Base-by-base conservation (phyloP, 1,140 invertebrate genomes). In the Drosophila sp. region DNA sequence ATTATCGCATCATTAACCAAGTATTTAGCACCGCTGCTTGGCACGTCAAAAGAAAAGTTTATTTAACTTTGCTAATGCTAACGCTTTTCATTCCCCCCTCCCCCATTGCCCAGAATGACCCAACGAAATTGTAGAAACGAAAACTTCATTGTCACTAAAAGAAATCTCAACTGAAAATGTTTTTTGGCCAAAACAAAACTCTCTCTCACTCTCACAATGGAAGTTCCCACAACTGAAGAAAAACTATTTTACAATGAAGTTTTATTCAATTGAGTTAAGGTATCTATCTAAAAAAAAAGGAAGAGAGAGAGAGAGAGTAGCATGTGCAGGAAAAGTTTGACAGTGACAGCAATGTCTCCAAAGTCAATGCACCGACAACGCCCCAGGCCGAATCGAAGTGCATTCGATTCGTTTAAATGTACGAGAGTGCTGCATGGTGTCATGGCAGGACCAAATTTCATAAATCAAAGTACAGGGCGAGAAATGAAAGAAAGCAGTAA, bases 141-240 rank as follows among this genome's bases (percentile, higher is more conserved):
- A 79, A 82, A 82, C 79, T 72, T 76, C 66, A 82, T 82, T 86
- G 82, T 81, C 79, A 79, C 74, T 77, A 70, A 23, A 65, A 54
- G 27, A 72, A 70, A 81, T 70, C 57, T 69, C 64, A 76, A 68
- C 72, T 70, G 60, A 72, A 55, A 87, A 73, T 69, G 65, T 70
- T 87, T 82, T 79, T 62, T 60, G 74, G 47, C 47, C 6, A 29
- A 27, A 55, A 55, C 47, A 54, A 50, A 65, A 65, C 50, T 61
- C 10, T 11, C 17, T 17, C 17, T n/a, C n/a, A n/a, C n/a, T 38
- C 4, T 30, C 4, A 30, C 30, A 30, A 30, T 4, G 6, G 7
- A n/a, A 47, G 10, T 23, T 7, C 44, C 44, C 11, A 38, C 61
- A 66, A 50, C 55, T 33, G 3, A 33, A 58, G 41, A 66, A 66